Evolutionary conservation across 2,888 invertebrate species (phyloP).

Genomic region (Anthrax anthrax): DNA sequence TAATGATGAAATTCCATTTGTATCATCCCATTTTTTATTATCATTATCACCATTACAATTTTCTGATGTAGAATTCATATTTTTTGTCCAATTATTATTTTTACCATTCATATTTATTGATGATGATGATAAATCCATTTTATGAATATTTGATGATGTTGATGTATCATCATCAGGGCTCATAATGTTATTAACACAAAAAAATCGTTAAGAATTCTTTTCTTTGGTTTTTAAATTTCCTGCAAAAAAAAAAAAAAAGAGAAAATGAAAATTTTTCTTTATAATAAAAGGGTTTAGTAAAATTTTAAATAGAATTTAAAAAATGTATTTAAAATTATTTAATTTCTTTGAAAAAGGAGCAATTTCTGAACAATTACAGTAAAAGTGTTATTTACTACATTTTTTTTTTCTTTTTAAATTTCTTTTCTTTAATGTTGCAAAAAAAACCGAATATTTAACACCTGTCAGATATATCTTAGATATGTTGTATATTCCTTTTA

Average conservation of each 20-base stretch:
- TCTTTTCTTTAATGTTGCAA: no score
- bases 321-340: no score
- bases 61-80: background rate
- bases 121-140: background rate
- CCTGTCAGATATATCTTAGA: no score
- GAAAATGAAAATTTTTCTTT: no score
- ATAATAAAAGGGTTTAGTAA: no score
- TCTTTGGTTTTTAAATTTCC: background rate
- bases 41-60: background rate
- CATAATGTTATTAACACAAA: no score
- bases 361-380: no score
- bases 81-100: background rate
- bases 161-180: conserved; percentile 13
- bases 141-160: conserved; percentile 3
- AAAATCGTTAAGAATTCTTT: background rate
- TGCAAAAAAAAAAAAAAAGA: background rate
- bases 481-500: background rate
- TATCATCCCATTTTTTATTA: conserved; percentile 3
- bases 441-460: no score
- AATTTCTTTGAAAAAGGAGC: no score
- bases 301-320: no score
- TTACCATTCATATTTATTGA: conserved; percentile 3
- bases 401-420: no score
- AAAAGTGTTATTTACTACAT: no score
- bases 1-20: conserved; percentile 8